These are phyloP conservation scores for Cyprinus carpio DNA, from an alignment of 2,113 vertebrate species.

Conservation along the genomic window DNA sequence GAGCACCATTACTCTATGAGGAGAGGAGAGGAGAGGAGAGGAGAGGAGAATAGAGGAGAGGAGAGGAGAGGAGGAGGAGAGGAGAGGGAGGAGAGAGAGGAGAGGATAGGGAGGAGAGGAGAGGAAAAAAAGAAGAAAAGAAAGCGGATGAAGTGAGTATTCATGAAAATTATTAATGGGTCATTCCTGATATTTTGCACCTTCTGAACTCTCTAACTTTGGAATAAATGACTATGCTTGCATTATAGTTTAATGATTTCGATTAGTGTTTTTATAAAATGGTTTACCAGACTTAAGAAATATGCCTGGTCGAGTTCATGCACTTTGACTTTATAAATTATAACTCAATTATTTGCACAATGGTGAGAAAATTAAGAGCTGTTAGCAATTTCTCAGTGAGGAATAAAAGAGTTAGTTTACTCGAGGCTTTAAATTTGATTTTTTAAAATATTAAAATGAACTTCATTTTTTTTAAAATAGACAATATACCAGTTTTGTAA, in stretches of 20 bases:
- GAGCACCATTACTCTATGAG: constrained; percentile 16
- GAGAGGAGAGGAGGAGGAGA: not conserved
- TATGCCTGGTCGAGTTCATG: not conserved
- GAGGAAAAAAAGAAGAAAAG: not conserved
- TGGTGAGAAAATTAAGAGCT: not conserved
- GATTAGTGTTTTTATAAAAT: not conserved
- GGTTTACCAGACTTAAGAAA: not conserved
- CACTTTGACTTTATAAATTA: not conserved
- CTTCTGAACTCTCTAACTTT: not conserved
- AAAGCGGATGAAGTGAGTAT: not conserved
- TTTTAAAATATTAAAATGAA: not conserved
- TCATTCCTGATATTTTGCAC: not conserved
- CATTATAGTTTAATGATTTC: not conserved
- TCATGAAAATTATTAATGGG: not conserved
- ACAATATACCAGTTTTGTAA: not conserved
- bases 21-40: too few relatives aligned
- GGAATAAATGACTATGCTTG: not conserved
- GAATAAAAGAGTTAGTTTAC: not conserved
- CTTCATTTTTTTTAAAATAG: not conserved
- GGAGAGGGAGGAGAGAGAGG: too few relatives aligned
- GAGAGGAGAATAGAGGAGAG: too few relatives aligned
- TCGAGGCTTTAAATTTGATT: not conserved
- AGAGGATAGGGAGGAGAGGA: too few relatives aligned
- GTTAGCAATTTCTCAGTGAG: not conserved
- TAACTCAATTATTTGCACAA: not conserved